phyloP scores from a whole-genome alignment of 2,113 vertebrate genomes.

The Pantherophis guttatus region DNA sequence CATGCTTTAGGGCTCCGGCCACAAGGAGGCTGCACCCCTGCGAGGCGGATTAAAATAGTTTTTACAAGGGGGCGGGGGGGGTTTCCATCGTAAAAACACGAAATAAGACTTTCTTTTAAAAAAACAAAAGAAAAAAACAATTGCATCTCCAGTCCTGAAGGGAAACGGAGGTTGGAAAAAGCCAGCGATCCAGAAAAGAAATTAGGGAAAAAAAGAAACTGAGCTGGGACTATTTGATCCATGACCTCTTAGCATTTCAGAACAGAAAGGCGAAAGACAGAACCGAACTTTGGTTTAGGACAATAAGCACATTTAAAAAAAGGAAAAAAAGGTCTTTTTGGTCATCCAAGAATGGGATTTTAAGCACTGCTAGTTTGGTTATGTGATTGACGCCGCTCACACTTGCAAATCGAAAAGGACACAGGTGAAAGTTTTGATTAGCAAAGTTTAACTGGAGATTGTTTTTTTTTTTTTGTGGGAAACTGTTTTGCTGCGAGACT shows the following conservation, averaged over 20 bases:
- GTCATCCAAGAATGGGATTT: background rate
- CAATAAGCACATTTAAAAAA: background rate
- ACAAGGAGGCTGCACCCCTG: background rate
- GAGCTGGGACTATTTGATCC: background rate
- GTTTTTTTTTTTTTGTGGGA: background rate
- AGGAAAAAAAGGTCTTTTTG: background rate
- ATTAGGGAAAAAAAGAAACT: background rate
- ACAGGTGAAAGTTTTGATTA: background rate
- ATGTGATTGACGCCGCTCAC: fast-evolving
- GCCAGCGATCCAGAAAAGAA: background rate
- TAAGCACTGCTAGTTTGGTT: background rate
- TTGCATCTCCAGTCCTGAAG: background rate
- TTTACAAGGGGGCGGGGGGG: background rate
- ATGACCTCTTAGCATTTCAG: background rate
- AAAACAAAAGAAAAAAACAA: too few species aligned
- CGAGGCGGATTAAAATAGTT: background rate
- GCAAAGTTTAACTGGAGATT: background rate
- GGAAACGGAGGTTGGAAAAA: background rate
- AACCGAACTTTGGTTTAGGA: background rate
- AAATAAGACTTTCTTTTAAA: background rate
- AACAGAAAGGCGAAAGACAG: background rate
- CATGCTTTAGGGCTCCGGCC: background rate
- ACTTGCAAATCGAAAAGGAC: background rate
- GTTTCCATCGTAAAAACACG: background rate
- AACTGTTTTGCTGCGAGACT: background rate